These are phyloP conservation scores for Bubalus kerabau DNA, from an alignment of 2,113 vertebrate species.

Conservation along the genomic window DNA sequence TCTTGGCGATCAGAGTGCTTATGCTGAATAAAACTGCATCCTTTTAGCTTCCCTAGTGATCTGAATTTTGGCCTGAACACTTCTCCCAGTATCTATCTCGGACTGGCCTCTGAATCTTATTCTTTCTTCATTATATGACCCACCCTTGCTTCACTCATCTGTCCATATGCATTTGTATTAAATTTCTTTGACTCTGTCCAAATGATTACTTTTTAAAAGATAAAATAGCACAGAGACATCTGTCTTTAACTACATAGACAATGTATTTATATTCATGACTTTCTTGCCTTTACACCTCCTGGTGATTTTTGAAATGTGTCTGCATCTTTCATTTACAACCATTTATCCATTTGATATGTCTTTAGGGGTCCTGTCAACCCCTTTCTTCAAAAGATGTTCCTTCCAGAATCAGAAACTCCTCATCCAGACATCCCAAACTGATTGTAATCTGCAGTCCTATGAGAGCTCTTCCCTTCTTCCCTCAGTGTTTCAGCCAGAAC, in stretches of 20 bases:
- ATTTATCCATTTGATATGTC: neutral
- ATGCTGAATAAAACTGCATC: neutral
- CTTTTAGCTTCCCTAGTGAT: neutral
- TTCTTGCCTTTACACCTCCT: neutral
- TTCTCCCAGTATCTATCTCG: neutral
- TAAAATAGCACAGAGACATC: neutral
- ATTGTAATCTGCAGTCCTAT: neutral
- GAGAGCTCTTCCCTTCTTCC: neutral
- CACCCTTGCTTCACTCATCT: neutral
- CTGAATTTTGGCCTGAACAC: neutral
- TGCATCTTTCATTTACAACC: neutral
- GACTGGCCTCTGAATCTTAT: neutral
- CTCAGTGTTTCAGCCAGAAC: neutral
- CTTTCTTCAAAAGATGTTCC: neutral
- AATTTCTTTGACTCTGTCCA: neutral
- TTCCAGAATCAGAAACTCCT: neutral
- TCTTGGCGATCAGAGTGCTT: constrained; percentile 24
- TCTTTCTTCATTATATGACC: neutral
- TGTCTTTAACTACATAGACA: neutral
- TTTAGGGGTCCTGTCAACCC: neutral
- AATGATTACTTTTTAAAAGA: neutral
- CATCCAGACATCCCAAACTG: neutral
- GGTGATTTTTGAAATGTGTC: neutral
- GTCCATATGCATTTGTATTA: neutral
- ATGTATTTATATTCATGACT: neutral